Evolutionary conservation across 2,797 vertebrate genomes (phyloP).

Genomic region (Distichodus sexfasciatus): DNA sequence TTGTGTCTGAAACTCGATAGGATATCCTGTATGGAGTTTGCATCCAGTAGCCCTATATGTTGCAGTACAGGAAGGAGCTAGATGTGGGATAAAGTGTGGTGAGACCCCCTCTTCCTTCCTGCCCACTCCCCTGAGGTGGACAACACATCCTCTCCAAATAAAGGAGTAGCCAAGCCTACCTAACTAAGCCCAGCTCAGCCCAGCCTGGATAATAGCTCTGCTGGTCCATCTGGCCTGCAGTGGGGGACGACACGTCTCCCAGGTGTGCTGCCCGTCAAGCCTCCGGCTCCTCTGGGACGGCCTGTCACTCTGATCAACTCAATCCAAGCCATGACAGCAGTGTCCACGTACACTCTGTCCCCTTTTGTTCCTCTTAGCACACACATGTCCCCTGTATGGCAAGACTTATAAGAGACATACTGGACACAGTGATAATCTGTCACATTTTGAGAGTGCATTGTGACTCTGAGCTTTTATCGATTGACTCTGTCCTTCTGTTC

Average conservation of each 20-base stretch:
- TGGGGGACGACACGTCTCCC: slow-evolving; percentile 14
- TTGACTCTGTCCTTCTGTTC: no score
- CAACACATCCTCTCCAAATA: slow-evolving; percentile 13
- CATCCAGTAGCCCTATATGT: not conserved
- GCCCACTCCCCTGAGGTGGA: not conserved
- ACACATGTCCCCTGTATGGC: slow-evolving; percentile 2
- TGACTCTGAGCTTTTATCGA: no score
- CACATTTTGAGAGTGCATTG: not conserved
- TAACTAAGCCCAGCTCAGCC: not conserved
- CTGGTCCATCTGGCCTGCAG: slow-evolving; percentile 26
- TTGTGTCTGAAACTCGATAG: not conserved
- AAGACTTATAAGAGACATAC: slow-evolving; percentile 18
- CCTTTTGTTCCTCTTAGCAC: slow-evolving; percentile 27
- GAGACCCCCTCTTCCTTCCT: slow-evolving; percentile 15
- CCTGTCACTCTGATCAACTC: slow-evolving; percentile 41
- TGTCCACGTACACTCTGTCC: slow-evolving; percentile 11
- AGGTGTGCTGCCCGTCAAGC: slow-evolving; percentile 17
- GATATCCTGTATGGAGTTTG: slow-evolving; percentile 20
- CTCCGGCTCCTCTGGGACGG: slow-evolving; percentile 9
- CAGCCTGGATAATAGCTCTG: slow-evolving; percentile 26
- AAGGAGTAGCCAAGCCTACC: not conserved
- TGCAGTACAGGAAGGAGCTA: not conserved
- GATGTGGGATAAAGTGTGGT: slow-evolving; percentile 9
- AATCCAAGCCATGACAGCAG: slow-evolving; percentile 13
- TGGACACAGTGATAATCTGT: slow-evolving; percentile 20